Conservation (phyloP, 2,797 vertebrate species). For the Hydrocynus forskahlii region DNA sequence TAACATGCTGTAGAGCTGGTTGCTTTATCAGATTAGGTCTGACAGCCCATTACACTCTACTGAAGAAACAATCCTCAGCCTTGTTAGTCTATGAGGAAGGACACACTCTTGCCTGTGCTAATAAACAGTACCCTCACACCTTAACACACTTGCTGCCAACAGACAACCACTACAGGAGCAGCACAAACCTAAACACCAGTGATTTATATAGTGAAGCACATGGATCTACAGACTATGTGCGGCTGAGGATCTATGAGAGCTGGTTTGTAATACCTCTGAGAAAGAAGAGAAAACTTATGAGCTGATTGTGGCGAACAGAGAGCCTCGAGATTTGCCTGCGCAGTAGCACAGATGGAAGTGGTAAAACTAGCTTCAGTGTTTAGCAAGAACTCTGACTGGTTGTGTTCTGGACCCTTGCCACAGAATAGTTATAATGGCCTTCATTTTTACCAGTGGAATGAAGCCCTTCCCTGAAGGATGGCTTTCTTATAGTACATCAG, state of each 20-base stretch:
- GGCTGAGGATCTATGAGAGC: not conserved
- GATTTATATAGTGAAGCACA: slow-evolving; percentile 12
- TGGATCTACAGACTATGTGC: not conserved
- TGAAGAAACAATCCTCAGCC: not conserved
- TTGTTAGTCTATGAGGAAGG: slow-evolving; percentile 14
- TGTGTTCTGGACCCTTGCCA: slow-evolving; percentile 9
- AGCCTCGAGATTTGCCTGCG: slow-evolving; percentile 17
- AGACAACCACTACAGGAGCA: not conserved
- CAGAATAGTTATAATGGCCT: not conserved
- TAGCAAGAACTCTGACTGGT: slow-evolving; percentile 9
- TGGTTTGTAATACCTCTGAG: not conserved
- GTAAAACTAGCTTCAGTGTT: not conserved
- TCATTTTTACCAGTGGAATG: not conserved
- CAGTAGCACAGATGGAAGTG: not conserved
- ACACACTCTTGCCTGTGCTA: slow-evolving; percentile 36
- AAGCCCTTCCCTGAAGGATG: slow-evolving; percentile 12
- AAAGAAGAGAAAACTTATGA: not conserved
- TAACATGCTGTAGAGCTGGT: not conserved
- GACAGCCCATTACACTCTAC: slow-evolving; percentile 11
- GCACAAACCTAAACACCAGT: not conserved
- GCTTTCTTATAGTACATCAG: not conserved
- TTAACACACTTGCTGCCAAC: not conserved
- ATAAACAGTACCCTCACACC: slow-evolving; percentile 29
- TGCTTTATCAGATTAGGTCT: slow-evolving; percentile 33
- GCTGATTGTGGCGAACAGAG: not conserved